A percentile compares a stretch with the other conserved stretches of the same genome.
These are phyloP conservation scores for Magallana angulata DNA, from an alignment of 1,140 invertebrate species.

Conservation along the genomic window DNA sequence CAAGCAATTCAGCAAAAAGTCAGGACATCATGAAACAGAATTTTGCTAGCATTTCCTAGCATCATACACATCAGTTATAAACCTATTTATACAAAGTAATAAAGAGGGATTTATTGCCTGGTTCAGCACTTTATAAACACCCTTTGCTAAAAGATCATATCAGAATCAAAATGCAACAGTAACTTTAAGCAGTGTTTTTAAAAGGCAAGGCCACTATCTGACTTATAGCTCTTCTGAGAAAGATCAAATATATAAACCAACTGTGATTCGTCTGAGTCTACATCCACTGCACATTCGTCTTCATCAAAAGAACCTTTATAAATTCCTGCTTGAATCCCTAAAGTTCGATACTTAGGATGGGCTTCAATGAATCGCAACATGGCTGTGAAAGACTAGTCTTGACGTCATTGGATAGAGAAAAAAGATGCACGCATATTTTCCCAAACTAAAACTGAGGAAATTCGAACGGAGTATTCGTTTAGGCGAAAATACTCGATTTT, in stretches of 20 bases:
- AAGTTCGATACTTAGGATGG: background rate
- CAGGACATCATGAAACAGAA: too few species aligned
- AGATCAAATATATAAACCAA: background rate
- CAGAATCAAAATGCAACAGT: too few species aligned
- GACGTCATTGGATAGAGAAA: background rate
- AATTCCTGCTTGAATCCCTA: constrained; percentile 47
- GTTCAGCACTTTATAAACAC: too few species aligned
- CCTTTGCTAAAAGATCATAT: too few species aligned
- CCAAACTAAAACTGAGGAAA: background rate
- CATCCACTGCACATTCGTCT: background rate
- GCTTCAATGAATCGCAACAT: constrained; percentile 39
- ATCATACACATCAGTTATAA: too few species aligned
- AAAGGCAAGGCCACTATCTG: too few species aligned
- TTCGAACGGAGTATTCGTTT: background rate
- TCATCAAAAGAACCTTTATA: constrained; percentile 38
- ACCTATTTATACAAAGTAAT: too few species aligned
- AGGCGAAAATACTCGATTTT: background rate
- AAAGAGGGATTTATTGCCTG: too few species aligned
- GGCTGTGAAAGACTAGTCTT: background rate
- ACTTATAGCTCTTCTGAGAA: too few species aligned
- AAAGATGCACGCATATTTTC: background rate
- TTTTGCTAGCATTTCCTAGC: too few species aligned
- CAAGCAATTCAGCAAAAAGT: too few species aligned
- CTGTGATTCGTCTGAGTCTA: background rate
- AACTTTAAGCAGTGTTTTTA: too few species aligned